Conservation (phyloP, 2,797 vertebrate genomes). For the Nannoperca obscura region DNA sequence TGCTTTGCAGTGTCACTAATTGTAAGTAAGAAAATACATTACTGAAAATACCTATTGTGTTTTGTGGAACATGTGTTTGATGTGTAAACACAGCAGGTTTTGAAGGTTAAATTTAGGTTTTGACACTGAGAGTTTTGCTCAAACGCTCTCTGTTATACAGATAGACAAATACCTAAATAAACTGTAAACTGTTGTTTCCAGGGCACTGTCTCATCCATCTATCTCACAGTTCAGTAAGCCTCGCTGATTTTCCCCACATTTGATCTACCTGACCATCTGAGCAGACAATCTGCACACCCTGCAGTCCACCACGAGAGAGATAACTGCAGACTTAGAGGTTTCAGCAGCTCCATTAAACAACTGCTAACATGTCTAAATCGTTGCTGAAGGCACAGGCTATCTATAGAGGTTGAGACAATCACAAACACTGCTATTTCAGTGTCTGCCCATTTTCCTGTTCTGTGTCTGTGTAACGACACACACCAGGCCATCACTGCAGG, state of each 20-base stretch:
- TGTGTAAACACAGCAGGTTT: background rate
- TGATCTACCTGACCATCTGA: slow-evolving; percentile 18
- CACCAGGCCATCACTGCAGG: background rate
- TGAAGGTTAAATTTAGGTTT: too few relatives aligned
- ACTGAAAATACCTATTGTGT: background rate
- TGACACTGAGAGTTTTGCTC: background rate
- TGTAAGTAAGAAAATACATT: background rate
- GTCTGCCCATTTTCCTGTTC: slow-evolving; percentile 16
- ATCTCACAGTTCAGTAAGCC: slow-evolving; percentile 6
- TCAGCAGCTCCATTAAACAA: slow-evolving; percentile 32
- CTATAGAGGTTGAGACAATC: slow-evolving; percentile 5
- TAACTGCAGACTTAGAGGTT: slow-evolving; percentile 11
- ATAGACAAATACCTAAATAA: too few relatives aligned
- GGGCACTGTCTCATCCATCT: background rate
- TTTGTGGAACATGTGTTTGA: background rate
- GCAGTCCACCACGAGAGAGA: background rate
- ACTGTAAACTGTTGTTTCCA: background rate
- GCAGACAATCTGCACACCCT: slow-evolving; percentile 18
- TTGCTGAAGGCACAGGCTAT: background rate
- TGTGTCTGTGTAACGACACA: slow-evolving; percentile 28
- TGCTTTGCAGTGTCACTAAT: background rate
- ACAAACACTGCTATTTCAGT: slow-evolving; percentile 27
- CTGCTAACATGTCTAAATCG: slow-evolving; percentile 22
- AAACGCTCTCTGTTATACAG: too few relatives aligned
- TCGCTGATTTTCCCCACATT: background rate